phyloP scores from a whole-genome alignment of 2,888 invertebrate species.

The Aspidapion aeneum region DNA sequence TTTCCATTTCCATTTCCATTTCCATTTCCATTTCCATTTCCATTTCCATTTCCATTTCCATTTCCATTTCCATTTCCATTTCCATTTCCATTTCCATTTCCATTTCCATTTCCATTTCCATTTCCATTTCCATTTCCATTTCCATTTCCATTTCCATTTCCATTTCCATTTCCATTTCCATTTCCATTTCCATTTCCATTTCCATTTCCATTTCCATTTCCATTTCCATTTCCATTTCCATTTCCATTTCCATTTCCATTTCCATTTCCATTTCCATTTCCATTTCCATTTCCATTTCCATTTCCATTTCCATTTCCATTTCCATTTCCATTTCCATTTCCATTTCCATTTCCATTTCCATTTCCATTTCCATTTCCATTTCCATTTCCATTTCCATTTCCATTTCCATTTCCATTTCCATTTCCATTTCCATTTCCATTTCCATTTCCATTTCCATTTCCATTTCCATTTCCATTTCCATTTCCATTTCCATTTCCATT shows the following conservation, averaged over 20 bases:
- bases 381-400: background rate
- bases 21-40: background rate
- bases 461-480: background rate
- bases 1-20: background rate
- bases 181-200: background rate
- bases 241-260: background rate
- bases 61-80: background rate
- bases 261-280: background rate
- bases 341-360: background rate
- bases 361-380: background rate
- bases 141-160: background rate
- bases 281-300: background rate
- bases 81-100: background rate
- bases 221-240: background rate
- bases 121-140: background rate
- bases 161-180: background rate
- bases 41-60: background rate
- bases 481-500: background rate
- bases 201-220: background rate
- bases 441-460: background rate
- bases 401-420: background rate
- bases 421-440: background rate
- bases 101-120: background rate
- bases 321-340: background rate
- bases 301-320: background rate